Evolutionary conservation across 1,140 invertebrate species (phyloP), one percentile per base, ranked within the genome.

Genomic region (Proctacanthus coquilletti): DNA sequence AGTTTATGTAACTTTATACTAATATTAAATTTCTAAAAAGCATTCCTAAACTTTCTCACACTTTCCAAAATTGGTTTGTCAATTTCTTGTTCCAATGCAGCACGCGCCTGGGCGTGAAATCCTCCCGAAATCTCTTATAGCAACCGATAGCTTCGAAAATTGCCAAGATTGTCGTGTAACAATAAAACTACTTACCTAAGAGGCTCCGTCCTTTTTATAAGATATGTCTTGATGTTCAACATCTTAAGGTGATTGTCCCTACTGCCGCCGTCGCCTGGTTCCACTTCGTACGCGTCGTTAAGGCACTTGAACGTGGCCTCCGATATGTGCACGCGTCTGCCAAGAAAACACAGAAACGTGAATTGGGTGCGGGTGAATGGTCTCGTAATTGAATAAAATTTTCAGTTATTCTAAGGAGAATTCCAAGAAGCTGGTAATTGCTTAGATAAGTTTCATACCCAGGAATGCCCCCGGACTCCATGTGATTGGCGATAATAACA

Each of bases 401-500:
- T n/a, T n/a, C n/a, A n/a, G n/a, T n/a, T n/a, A n/a, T n/a, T n/a
- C n/a, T n/a, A n/a, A n/a, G n/a, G n/a, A n/a, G n/a, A n/a, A n/a
- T n/a, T 17, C 21, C 25, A 27, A 9, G n/a, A 9, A 27, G 9
- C 18, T 6, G 21, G 18, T 27, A 27, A 20, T 9, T 27, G 8
- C 23, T 27, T 9, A 9, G 8, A 27, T 27, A 8, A 36, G 43
- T 1, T 38, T 33, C 56, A 63, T 72, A 86, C 79, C 91, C 92
- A 9, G 91, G 86, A 45, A 89, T 75, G 6, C 92, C 92, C 8
- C 87, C 88, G 41, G 87, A 87, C 66, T 98, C 93, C 73, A 98
- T 83, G 53, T 91, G 86, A 65, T 97, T 97, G n/a, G 93, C 93
- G 38, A 97, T 64, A 5, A 87, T 94, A 47, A 98, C 93, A 63